phyloP scores from a whole-genome alignment of 2,797 vertebrate species.

The Poecilia velifera region DNA sequence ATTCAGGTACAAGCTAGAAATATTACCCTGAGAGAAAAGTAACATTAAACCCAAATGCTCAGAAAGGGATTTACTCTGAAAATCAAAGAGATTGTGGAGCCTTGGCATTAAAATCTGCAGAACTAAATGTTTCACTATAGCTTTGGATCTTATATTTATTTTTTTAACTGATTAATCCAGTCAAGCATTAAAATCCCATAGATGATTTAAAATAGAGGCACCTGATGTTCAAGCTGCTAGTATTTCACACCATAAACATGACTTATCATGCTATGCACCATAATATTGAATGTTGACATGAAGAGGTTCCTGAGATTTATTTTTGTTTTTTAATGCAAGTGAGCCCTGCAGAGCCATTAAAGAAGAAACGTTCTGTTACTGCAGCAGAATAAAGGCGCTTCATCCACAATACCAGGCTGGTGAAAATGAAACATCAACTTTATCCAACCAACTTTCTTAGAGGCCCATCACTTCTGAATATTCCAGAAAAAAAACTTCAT shows the following conservation, averaged over 20 bases:
- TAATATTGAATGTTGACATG: neutral
- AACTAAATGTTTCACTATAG: neutral
- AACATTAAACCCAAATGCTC: neutral
- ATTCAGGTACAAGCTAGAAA: neutral
- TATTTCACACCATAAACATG: neutral
- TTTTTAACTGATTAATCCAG: neutral
- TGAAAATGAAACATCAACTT: neutral
- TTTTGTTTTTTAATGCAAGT: neutral
- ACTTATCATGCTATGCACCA: neutral
- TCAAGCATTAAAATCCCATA: neutral
- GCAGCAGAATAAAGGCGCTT: neutral
- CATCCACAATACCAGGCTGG: neutral
- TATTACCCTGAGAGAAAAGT: neutral
- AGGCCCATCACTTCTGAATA: neutral
- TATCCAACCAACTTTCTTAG: neutral
- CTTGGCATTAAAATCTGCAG: neutral
- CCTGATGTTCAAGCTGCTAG: neutral
- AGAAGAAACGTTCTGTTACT: neutral
- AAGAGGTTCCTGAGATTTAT: neutral
- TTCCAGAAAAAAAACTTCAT: neutral
- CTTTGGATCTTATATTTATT: neutral
- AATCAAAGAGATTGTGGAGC: neutral
- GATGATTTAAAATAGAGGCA: neutral
- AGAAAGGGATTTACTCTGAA: neutral
- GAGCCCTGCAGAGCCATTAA: conserved; percentile 1